Evolutionary conservation across 1,140 invertebrate genomes (phyloP).

Genomic region (Myzus persicae): DNA sequence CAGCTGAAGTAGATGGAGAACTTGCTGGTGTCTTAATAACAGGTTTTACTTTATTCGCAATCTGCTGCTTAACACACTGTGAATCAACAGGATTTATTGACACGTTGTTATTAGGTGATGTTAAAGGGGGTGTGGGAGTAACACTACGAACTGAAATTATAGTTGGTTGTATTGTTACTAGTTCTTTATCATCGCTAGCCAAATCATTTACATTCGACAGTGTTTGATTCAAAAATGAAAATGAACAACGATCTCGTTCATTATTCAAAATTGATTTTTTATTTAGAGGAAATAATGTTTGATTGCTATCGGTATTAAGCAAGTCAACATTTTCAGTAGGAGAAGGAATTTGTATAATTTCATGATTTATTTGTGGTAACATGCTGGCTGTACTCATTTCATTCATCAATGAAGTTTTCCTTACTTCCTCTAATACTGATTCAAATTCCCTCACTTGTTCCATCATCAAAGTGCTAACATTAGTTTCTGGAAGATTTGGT

Average conservation of each 20-base stretch:
- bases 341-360: conserved; percentile 48
- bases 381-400: conserved; percentile 68
- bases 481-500: conserved; percentile 11
- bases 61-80: conserved; percentile 37
- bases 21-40: conserved; percentile 62
- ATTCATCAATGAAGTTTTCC: conserved; percentile 66
- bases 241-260: conserved; percentile 27
- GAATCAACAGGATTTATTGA: conserved; percentile 3
- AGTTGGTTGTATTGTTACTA: background rate
- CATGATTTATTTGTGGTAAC: conserved; percentile 58
- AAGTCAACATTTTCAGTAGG: conserved; percentile 52
- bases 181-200: background rate
- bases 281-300: conserved; percentile 27
- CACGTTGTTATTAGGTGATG: background rate
- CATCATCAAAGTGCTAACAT: conserved; percentile 70
- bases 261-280: conserved; percentile 28
- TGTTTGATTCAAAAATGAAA: conserved; percentile 55
- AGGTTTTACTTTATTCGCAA: conserved; percentile 27
- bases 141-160: conserved; percentile 33
- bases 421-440: conserved; percentile 79
- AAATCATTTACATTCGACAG: conserved; percentile 33
- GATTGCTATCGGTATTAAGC: conserved; percentile 31
- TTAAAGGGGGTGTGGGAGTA: background rate
- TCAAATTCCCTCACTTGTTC: conserved; percentile 83
- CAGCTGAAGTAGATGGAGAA: conserved; percentile 60